A percentile compares a stretch with the other conserved stretches of the same genome.
These are phyloP conservation scores for Agrochola lychnidis DNA, from an alignment of 2,888 invertebrate species.

Conservation along the genomic window DNA sequence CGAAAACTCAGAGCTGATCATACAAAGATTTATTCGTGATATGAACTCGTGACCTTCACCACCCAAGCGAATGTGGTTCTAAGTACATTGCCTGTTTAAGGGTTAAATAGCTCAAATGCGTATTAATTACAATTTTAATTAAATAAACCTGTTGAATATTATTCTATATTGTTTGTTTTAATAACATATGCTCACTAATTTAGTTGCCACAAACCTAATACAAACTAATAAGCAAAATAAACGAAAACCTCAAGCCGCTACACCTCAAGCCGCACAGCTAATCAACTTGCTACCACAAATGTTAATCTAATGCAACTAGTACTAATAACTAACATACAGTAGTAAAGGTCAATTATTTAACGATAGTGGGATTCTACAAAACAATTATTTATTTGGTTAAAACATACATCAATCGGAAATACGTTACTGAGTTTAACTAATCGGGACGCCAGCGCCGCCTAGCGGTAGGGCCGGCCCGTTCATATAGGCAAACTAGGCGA, in stretches of 20 bases:
- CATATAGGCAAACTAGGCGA: too few relatives aligned
- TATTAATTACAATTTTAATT: neutral
- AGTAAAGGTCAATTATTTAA: neutral
- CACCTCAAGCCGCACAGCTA: neutral
- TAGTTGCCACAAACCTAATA: slow-evolving; percentile 15
- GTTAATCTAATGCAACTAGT: slow-evolving; percentile 9
- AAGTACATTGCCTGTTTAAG: neutral
- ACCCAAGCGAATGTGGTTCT: neutral
- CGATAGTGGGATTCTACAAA: too few relatives aligned
- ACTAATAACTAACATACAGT: neutral
- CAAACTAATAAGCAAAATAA: slow-evolving; percentile 23
- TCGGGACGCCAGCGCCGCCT: too few relatives aligned
- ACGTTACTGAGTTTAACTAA: too few relatives aligned
- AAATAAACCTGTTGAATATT: neutral
- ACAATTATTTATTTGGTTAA: too few relatives aligned
- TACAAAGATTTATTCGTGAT: neutral
- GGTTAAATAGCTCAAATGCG: neutral
- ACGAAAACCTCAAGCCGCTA: slow-evolving; percentile 30
- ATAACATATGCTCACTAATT: slow-evolving; percentile 6
- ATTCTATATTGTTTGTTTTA: neutral
- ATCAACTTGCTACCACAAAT: slow-evolving; percentile 36
- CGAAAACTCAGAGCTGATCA: neutral
- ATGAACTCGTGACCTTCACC: neutral
- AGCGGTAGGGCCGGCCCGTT: too few relatives aligned
- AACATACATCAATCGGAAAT: neutral